A percentile compares a stretch with the other conserved stretches of the same genome.
These are phyloP conservation scores for Castor canadensis DNA, from an alignment of 2,113 vertebrate species.

Conservation along the genomic window DNA sequence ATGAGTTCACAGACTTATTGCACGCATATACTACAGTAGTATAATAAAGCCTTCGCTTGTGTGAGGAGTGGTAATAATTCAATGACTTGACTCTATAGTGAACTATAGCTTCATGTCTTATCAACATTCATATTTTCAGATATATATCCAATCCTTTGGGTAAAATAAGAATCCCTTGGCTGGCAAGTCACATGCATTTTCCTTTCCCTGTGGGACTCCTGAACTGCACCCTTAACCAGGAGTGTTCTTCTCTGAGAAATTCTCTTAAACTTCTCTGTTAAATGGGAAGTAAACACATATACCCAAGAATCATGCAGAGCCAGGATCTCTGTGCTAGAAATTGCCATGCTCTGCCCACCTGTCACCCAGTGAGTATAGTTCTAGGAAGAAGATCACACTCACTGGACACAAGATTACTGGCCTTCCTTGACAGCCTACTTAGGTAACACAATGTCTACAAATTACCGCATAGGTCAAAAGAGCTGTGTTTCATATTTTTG, in stretches of 20 bases:
- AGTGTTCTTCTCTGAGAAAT: slow-evolving; percentile 26
- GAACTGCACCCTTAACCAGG: background rate
- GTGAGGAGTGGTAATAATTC: slow-evolving; percentile 28
- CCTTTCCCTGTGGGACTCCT: slow-evolving; percentile 11
- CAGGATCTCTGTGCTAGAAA: background rate
- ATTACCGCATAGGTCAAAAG: background rate
- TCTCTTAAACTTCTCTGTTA: background rate
- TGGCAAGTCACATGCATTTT: slow-evolving; percentile 13
- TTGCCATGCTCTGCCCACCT: slow-evolving; percentile 2
- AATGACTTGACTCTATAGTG: background rate
- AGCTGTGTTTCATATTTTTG: slow-evolving; percentile 47
- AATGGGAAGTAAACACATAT: slow-evolving; percentile 32
- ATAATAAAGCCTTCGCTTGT: slow-evolving; percentile 47
- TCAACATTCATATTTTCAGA: slow-evolving; percentile 4
- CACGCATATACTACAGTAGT: slow-evolving; percentile 63
- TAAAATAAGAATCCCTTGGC: slow-evolving; percentile 29
- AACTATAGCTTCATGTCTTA: slow-evolving; percentile 5
- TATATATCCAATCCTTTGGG: slow-evolving; percentile 26
- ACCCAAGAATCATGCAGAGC: slow-evolving; percentile 50
- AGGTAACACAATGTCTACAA: background rate
- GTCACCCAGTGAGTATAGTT: too few relatives aligned
- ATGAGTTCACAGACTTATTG: slow-evolving; percentile 52
- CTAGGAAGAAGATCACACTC: background rate
- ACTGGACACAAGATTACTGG: background rate
- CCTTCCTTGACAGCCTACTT: slow-evolving; percentile 22